Evolutionary conservation across 2,888 invertebrate genomes (phyloP), one percentile per base, ranked within the genome.

Genomic region (Pelosia muscerda): DNA sequence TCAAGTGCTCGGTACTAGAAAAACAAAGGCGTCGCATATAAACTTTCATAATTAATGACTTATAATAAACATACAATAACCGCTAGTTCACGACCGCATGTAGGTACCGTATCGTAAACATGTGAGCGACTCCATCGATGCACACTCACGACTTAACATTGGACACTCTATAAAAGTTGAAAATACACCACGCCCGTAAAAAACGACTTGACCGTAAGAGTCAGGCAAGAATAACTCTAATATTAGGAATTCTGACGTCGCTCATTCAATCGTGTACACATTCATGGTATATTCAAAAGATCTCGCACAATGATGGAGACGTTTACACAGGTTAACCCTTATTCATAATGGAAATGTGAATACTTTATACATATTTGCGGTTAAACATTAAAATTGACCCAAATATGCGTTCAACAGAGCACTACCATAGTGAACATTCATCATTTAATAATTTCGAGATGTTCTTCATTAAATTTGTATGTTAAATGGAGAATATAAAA

Each of bases 41-140:
- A 70, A 76, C 58, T 74, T 81, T 72, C 68, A 78, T 81, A 78
- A 76, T 76, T 72, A 73, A 77, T 76, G 71, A 74, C 69, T 77
- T 67, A 69, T 76, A 71, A 73, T 73, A 76, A 77, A 70, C 74
- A 38, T 38, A 69, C 77, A 68, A 69, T 69, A 65, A 69, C 74
- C 60, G 73, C 65, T 67, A 69, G 67, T 68, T 76, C 71, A 71
- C 73, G 61, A 71, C 25, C 58, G 70, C 38, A 62, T 56, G 59
- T 65, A 49, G 49, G 49, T 49, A 64, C 57, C 38, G 59, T 77
- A 73, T 65, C 56, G 58, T 79, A 74, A 76, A 79, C 73, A 73
- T 70, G 73, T 77, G 65, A 73, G 69, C 59, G 65, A 66, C 72
- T 71, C 60, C 62, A 68, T 65, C 62, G 69, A 65, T 64, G 57